These are phyloP conservation scores for Drosophila albomicans DNA, from an alignment of 1,140 invertebrate genomes.

Conservation along the genomic window DNA sequence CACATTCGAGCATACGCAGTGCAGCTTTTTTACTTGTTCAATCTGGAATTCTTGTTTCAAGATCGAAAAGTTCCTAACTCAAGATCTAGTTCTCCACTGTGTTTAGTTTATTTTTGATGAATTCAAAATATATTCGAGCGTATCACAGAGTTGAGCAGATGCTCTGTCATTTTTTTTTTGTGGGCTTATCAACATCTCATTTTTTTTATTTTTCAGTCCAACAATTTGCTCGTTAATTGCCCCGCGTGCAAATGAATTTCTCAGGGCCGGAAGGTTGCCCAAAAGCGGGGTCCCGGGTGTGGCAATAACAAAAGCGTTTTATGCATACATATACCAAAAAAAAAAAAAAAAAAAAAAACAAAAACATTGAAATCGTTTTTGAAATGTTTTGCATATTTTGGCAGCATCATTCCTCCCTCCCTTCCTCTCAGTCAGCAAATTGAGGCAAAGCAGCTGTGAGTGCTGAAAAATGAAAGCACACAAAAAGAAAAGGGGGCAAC, in stretches of 20 bases:
- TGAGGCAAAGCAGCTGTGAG: conserved; percentile 21
- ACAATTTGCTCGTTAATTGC: conserved; percentile 33
- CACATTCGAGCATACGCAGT: no score
- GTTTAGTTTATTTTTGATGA: no score
- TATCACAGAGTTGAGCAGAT: no score
- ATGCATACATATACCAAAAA: background rate
- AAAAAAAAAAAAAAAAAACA: background rate
- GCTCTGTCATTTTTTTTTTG: background rate
- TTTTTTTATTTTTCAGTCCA: background rate
- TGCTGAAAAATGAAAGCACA: background rate
- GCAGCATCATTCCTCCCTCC: conserved; percentile 3
- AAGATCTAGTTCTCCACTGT: no score
- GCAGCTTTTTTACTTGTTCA: no score
- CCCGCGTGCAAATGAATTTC: conserved; percentile 10
- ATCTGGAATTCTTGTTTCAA: no score
- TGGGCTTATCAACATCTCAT: conserved; percentile 9
- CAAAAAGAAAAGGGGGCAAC: background rate
- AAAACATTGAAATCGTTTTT: conserved; percentile 37
- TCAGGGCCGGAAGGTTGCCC: background rate
- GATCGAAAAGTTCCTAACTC: no score
- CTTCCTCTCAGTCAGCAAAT: conserved; percentile 13
- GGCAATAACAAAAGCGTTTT: conserved; percentile 21
- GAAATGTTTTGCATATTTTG: conserved; percentile 47
- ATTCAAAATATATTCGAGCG: no score
- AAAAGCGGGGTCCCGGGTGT: background rate